These are phyloP conservation scores for Temnothorax curvispinosus DNA, from an alignment of 1,140 invertebrate species.

Conservation along the genomic window DNA sequence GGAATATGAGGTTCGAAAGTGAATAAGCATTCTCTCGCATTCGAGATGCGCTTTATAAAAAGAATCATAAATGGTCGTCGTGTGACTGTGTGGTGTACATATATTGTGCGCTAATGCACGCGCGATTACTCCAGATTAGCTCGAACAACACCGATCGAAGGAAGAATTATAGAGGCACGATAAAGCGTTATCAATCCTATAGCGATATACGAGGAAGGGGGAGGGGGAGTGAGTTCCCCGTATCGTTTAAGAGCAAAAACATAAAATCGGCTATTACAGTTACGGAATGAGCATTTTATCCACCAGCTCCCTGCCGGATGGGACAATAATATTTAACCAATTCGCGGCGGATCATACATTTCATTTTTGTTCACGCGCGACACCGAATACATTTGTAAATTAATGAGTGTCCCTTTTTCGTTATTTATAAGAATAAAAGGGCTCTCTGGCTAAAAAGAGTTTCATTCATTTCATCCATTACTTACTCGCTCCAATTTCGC, in stretches of 20 bases:
- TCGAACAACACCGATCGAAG: neutral
- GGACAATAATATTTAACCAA: neutral
- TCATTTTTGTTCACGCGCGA: neutral
- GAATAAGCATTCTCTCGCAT: neutral
- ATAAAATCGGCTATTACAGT: constrained; percentile 7
- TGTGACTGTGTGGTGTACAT: neutral
- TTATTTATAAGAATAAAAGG: neutral
- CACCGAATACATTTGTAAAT: neutral
- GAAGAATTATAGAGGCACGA: neutral
- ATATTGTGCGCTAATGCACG: neutral
- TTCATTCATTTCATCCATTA: neutral
- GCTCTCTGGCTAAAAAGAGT: neutral
- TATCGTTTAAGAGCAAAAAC: constrained; percentile 3
- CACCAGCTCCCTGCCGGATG: neutral
- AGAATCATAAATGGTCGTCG: neutral
- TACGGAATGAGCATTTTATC: constrained; percentile 31
- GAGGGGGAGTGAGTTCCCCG: neutral
- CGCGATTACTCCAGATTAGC: neutral
- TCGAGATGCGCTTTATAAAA: neutral
- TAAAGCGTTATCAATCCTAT: neutral
- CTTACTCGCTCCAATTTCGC: neutral
- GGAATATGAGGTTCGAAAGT: neutral
- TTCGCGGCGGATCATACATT: neutral
- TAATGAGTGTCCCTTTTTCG: neutral
- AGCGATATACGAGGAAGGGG: neutral